phyloP scores from a whole-genome alignment of 2,113 vertebrate genomes.

The Nematolebias whitei region DNA sequence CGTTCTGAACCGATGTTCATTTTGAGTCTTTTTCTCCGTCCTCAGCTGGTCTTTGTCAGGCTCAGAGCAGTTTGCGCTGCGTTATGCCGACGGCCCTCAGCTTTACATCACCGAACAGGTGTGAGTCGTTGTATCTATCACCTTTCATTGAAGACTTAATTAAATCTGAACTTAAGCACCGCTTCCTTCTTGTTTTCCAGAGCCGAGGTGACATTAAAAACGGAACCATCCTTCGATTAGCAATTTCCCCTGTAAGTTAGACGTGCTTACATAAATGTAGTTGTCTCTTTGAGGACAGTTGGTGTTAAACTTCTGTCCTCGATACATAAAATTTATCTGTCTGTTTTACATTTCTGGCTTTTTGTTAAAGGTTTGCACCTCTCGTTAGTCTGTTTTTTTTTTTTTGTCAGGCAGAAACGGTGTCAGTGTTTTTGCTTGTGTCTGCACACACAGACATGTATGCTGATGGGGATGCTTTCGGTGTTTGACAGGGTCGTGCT shows the following conservation, averaged over 20 bases:
- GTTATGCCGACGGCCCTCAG: conserved; percentile 95
- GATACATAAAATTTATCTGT: too few species aligned
- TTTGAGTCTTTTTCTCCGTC: conserved; percentile 14
- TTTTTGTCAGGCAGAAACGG: not conserved
- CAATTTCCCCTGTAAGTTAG: conserved; percentile 90
- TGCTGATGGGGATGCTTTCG: not conserved
- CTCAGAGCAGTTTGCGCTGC: conserved; percentile 93
- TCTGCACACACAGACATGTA: too few species aligned
- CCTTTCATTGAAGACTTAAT: not conserved
- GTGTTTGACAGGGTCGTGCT: conserved; percentile 84
- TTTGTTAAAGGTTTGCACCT: not conserved
- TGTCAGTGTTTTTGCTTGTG: not conserved
- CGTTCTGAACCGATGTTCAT: not conserved
- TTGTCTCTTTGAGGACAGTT: not conserved
- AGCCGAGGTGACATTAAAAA: conserved; percentile 98
- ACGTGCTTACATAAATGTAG: not conserved
- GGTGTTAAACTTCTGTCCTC: too few species aligned
- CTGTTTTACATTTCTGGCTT: not conserved
- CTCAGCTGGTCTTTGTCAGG: conserved; percentile 93
- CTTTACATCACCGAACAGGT: conserved; percentile 99
- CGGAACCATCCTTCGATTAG: conserved; percentile 95
- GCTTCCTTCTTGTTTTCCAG: conserved; percentile 73
- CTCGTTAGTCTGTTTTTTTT: not conserved
- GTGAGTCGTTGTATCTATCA: not conserved
- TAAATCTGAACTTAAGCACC: not conserved